Evolutionary conservation across 2,113 vertebrate genomes (phyloP).

Genomic region (Actinemys pallida): DNA sequence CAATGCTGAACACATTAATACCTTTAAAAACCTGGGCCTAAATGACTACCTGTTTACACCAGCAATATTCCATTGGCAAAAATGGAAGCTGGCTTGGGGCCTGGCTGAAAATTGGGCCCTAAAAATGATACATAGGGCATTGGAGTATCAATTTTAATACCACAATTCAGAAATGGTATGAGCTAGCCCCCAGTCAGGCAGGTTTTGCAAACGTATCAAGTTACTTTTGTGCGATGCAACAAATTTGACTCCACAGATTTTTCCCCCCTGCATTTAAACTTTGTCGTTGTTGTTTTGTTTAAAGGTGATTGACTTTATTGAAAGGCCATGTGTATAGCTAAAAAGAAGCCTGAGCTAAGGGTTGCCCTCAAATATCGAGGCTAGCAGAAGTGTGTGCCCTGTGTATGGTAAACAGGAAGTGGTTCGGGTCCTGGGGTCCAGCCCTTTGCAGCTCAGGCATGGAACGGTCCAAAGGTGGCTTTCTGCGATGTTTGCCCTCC

Average conservation of each 20-base stretch:
- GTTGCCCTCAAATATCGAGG: neutral
- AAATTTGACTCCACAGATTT: neutral
- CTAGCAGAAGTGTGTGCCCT: neutral
- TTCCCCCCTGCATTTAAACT: neutral
- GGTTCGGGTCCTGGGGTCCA: fast-evolving
- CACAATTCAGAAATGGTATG: neutral
- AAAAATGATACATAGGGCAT: fast-evolving
- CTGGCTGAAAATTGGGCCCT: neutral
- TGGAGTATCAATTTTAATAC: neutral
- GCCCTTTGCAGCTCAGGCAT: neutral
- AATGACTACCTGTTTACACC: fast-evolving
- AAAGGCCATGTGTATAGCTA: neutral
- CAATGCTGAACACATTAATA: no score
- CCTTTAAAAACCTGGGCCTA: no score
- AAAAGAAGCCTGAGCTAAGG: neutral
- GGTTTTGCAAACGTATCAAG: neutral
- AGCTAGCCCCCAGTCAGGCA: neutral
- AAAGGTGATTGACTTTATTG: neutral
- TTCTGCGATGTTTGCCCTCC: neutral
- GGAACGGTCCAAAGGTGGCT: neutral
- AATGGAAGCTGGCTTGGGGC: neutral
- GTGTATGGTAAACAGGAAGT: neutral
- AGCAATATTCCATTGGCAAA: neutral
- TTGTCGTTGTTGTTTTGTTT: neutral
- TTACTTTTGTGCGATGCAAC: neutral